A percentile compares a stretch with the other conserved stretches of the same genome.
phyloP scores from a whole-genome alignment of 2,113 vertebrate species.

The Pionites leucogaster region DNA sequence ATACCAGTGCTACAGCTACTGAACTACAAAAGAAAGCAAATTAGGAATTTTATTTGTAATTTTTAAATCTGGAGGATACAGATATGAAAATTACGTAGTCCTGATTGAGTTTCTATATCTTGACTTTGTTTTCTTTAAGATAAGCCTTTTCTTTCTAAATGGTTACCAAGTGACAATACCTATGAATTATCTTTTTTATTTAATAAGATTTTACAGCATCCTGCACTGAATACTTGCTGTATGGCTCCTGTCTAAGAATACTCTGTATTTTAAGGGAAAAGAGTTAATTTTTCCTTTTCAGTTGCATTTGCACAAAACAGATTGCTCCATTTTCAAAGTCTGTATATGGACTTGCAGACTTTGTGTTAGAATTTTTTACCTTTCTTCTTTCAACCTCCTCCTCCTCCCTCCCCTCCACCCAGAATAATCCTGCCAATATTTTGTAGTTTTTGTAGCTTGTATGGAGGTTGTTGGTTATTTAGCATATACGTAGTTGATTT shows the following conservation, averaged over 20 bases:
- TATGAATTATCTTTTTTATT: not conserved
- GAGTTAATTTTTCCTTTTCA: not conserved
- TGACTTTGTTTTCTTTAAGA: not conserved
- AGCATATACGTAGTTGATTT: not conserved
- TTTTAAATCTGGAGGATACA: not conserved
- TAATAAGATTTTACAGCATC: not conserved
- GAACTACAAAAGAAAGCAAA: not conserved
- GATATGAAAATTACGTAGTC: not conserved
- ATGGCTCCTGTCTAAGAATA: not conserved
- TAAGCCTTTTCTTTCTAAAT: not conserved
- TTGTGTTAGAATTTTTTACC: not conserved
- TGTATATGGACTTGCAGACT: not conserved
- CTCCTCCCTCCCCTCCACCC: fast-evolving
- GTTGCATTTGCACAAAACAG: not conserved
- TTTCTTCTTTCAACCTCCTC: not conserved
- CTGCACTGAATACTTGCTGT: not conserved
- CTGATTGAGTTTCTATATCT: not conserved
- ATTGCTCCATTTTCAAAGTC: not conserved
- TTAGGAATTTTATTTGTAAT: not conserved
- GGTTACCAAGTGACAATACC: not conserved
- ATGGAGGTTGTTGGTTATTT: not conserved
- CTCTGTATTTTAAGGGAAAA: not conserved
- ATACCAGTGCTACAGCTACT: not conserved
- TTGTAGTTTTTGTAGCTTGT: not conserved
- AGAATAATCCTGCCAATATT: not conserved